A percentile compares a stretch with the other conserved stretches of the same genome.
Evolutionary conservation across 2,888 invertebrate species (phyloP).

Genomic region (Lasioglossum lativentre): DNA sequence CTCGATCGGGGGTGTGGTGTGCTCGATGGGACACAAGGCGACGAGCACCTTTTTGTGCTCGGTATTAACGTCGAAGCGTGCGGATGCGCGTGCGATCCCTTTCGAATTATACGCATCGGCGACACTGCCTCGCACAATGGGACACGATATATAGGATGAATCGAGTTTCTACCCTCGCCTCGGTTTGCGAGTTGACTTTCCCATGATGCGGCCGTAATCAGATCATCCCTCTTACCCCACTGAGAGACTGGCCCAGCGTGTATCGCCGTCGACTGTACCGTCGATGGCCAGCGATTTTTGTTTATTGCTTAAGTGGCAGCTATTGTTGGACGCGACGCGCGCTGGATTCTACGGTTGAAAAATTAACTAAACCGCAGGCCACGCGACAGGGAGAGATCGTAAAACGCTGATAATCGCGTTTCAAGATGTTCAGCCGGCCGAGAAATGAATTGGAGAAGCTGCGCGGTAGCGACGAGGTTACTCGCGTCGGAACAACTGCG

Average conservation of each 20-base stretch:
- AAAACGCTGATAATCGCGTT: background rate
- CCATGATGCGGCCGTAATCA: slow-evolving; percentile 83
- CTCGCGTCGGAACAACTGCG: background rate
- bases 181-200: slow-evolving; percentile 80
- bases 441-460: background rate
- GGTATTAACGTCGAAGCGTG: slow-evolving; percentile 77
- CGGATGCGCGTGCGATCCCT: slow-evolving; percentile 66
- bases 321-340: slow-evolving; percentile 24
- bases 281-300: slow-evolving; percentile 37
- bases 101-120: slow-evolving; percentile 76
- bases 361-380: slow-evolving; percentile 39
- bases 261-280: slow-evolving; percentile 30
- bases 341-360: slow-evolving; percentile 8
- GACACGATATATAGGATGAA: slow-evolving; percentile 73
- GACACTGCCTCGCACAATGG: slow-evolving; percentile 75
- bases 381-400: background rate
- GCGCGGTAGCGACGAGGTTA: too few species aligned
- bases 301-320: slow-evolving; percentile 52
- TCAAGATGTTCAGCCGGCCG: background rate
- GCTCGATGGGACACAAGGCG: background rate
- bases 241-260: slow-evolving; percentile 29
- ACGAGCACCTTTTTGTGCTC: slow-evolving; percentile 58
- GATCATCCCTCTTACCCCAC: slow-evolving; percentile 72
- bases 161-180: slow-evolving; percentile 72
- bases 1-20: slow-evolving; percentile 22